phyloP scores from a whole-genome alignment of 2,797 vertebrate genomes.

The Protonibea diacanthus region DNA sequence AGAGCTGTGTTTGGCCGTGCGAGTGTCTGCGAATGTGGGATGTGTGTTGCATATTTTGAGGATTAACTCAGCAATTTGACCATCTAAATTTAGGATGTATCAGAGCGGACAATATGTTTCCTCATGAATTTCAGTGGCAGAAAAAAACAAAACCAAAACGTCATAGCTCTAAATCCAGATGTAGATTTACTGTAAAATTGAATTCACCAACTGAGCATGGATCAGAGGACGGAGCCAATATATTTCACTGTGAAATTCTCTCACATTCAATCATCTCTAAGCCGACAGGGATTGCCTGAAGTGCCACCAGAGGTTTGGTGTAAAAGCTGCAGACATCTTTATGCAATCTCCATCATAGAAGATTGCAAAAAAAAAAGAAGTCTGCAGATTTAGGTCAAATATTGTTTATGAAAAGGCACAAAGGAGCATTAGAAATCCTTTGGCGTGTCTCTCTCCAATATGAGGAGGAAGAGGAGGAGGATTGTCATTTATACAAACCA shows the following conservation, averaged over 20 bases:
- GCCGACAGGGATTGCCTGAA: slow-evolving; percentile 2
- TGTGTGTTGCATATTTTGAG: slow-evolving; percentile 56
- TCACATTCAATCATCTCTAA: slow-evolving; percentile 11
- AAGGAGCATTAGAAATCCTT: slow-evolving; percentile 37
- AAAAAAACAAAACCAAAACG: not conserved
- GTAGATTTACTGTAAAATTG: not conserved
- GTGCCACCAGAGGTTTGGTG: slow-evolving; percentile 23
- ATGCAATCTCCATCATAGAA: not conserved
- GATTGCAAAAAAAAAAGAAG: slow-evolving; percentile 21
- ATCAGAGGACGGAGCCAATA: not conserved
- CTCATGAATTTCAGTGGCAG: slow-evolving; percentile 11
- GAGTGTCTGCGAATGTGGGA: slow-evolving; percentile 59
- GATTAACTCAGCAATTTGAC: slow-evolving; percentile 32
- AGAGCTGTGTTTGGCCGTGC: slow-evolving; percentile 40
- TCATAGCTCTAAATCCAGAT: not conserved
- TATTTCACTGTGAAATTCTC: not conserved
- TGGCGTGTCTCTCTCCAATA: slow-evolving; percentile 47
- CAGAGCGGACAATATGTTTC: slow-evolving; percentile 50
- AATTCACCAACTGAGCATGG: not conserved
- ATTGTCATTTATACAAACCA: slow-evolving; percentile 71
- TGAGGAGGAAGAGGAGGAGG: slow-evolving; percentile 36
- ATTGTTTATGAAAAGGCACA: slow-evolving; percentile 42
- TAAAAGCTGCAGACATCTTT: slow-evolving; percentile 2
- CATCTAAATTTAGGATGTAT: slow-evolving; percentile 33
- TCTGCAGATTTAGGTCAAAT: slow-evolving; percentile 52